Percentiles rank a stretch among this genome's conserved stretches.
Evolutionary conservation across 2,888 invertebrate species (phyloP).

Genomic region (Tipula vernalis): DNA sequence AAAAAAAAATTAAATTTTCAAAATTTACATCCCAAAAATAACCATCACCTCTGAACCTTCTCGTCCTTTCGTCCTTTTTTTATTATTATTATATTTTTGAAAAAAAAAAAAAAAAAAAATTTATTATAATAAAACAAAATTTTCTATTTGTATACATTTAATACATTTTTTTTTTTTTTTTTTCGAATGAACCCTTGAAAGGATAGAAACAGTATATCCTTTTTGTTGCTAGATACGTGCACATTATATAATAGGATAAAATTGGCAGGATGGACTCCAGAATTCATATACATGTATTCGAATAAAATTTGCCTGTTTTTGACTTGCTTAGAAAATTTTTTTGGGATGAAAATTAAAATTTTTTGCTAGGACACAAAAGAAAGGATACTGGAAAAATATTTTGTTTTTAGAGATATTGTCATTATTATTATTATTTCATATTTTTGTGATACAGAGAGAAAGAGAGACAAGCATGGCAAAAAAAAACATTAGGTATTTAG

Average conservation of each 20-base stretch:
- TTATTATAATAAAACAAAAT: not conserved
- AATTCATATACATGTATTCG: not conserved
- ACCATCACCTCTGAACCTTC: conserved; percentile 4
- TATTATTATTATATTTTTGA: not conserved
- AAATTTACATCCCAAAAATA: not conserved
- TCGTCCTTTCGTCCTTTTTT: not conserved
- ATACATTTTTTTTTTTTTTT: not conserved
- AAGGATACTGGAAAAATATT: not conserved
- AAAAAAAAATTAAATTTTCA: not conserved
- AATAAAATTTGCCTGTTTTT: not conserved
- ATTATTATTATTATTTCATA: not conserved
- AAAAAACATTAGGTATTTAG: not conserved
- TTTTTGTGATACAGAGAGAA: not conserved
- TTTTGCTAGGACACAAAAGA: not conserved
- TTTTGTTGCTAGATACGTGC: not conserved
- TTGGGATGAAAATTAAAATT: not conserved
- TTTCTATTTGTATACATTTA: not conserved
- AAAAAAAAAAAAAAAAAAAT: not conserved
- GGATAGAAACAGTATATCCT: not conserved
- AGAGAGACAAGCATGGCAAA: not conserved
- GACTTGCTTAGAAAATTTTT: not conserved
- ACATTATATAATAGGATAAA: not conserved
- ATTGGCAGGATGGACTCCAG: not conserved
- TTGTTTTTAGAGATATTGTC: not conserved
- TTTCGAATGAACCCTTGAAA: not conserved